phyloP scores from a whole-genome alignment of 1,140 invertebrate genomes.

The Plutomurus gul region DNA sequence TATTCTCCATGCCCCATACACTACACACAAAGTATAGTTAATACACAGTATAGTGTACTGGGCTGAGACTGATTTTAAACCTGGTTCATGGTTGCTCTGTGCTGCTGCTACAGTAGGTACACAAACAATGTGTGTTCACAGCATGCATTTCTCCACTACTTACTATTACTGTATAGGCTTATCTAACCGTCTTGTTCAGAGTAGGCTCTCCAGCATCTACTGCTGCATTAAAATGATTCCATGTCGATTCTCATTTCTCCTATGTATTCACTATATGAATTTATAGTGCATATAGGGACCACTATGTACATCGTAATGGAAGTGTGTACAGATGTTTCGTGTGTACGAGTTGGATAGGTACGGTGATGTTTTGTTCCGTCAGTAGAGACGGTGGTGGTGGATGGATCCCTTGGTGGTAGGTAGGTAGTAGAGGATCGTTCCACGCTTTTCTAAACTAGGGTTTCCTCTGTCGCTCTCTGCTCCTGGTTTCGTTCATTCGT shows the following conservation, averaged over 20 bases:
- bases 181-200: too few species aligned
- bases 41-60: background rate
- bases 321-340: slow-evolving; percentile 23
- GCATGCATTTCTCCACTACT: too few species aligned
- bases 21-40: background rate
- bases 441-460: slow-evolving; percentile 5
- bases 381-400: too few species aligned
- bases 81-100: background rate
- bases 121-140: too few species aligned
- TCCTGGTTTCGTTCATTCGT: slow-evolving; percentile 17
- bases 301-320: too few species aligned
- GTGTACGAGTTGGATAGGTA: background rate
- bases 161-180: too few species aligned
- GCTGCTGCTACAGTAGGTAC: background rate
- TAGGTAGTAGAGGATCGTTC: background rate
- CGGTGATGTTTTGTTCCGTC: slow-evolving; percentile 15
- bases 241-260: too few species aligned
- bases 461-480: background rate
- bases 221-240: too few species aligned
- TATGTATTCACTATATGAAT: too few species aligned
- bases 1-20: background rate
- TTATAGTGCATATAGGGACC: too few species aligned
- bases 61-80: background rate
- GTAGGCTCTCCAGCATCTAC: too few species aligned
- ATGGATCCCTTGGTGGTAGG: slow-evolving; percentile 12